Base-by-base conservation (phyloP, 2,113 vertebrate genomes). In the Cavia aperea region DNA sequence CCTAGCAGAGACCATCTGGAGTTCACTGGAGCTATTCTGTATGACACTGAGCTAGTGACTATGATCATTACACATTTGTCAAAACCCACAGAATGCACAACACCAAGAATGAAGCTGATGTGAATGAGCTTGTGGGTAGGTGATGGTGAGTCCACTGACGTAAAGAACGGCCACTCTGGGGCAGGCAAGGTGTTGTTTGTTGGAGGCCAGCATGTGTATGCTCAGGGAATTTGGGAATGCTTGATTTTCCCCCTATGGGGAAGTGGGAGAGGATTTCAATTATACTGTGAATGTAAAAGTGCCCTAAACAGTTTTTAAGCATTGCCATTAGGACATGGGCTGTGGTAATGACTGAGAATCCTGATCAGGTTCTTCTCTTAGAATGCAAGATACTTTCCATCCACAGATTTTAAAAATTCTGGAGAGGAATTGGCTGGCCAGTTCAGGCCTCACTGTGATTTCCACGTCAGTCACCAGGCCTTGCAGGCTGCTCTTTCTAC, bases 401-500 rank as follows among this genome's bases (percentile, higher is more conserved):
- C 19, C 5, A 2, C 14, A 23, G 23, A 43, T 82, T 72, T 49
- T 31, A 65, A 83, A 54, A 65, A 12, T 33, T 58, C 36, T 51
- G 56, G 23, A 85, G n/a, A 70, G 68, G 39, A 65, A 72, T 14
- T 33, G 29, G 12, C 43, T 6, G 24, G 14, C 24, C 62, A 49
- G 21, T 4, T 36, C 2, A 7, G 33, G 26, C 39, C 51, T 88
- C 9, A 3, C n/a, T 39, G 72, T 26, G 70, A 60, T 10, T 29
- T 0, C 6, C 2, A n/a, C 0, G 6, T 11, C 10, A 1, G 36
- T 46, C 31, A 19, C 10, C 13, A 49, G 26, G 4, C 36, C 31
- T 0, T 33, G 77, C n/a, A 39, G 26, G 7, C 7, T 66, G 51
- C 7, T 63, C 7, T 65, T 21, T 15, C 54, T 18, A 51, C 10